Evolutionary conservation across 1,140 invertebrate species (phyloP).

Genomic region (Ceratosolen fusciceps): DNA sequence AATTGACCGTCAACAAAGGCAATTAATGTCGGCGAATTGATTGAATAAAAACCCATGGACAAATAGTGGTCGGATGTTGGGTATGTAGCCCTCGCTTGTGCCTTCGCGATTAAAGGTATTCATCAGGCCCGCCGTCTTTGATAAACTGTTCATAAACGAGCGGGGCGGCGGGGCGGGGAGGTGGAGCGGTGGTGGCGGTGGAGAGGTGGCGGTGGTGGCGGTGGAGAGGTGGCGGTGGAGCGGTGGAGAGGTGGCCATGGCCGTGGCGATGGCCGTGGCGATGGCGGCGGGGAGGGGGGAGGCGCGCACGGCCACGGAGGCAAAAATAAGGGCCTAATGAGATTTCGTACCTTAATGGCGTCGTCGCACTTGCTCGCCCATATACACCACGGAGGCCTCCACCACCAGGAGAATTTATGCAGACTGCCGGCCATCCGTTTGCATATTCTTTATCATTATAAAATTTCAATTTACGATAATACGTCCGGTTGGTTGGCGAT

Average conservation of each 20-base stretch:
- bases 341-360: conserved; percentile 30
- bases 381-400: conserved; percentile 13
- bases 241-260: no score
- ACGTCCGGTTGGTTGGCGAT: not conserved
- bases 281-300: no score
- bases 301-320: not conserved
- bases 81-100: conserved; percentile 8
- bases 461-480: conserved; percentile 49
- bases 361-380: conserved; percentile 6
- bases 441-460: conserved; percentile 42
- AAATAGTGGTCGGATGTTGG: conserved; percentile 30
- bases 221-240: no score
- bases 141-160: conserved; percentile 41
- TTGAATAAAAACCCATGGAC: conserved; percentile 37
- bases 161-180: no score
- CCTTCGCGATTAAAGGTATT: conserved; percentile 41
- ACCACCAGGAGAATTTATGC: conserved; percentile 25
- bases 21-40: conserved; percentile 30
- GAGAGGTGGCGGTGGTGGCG: no score
- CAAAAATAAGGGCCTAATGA: conserved; percentile 42
- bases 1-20: conserved; percentile 32
- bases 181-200: no score
- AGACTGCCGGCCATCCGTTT: conserved; percentile 20
- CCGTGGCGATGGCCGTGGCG: no score
- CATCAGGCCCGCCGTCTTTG: conserved; percentile 34